Base-by-base conservation (phyloP, 2,888 invertebrate genomes). In the Catocala fraxini region DNA sequence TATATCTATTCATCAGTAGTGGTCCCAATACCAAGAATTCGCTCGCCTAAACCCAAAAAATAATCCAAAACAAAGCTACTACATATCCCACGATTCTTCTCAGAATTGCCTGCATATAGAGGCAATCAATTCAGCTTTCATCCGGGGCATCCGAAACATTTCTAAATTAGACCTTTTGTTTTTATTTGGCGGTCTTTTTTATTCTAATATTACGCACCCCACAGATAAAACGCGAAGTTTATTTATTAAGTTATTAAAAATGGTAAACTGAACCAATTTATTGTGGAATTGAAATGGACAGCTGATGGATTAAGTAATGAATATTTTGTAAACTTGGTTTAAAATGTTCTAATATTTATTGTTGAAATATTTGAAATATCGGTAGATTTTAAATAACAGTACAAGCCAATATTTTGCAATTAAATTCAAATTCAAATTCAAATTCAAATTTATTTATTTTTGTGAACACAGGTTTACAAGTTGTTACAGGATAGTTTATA, bases 161-260 rank as follows among this genome's bases (percentile, higher is more conserved):
- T 77, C 65, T 72, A 79, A 81, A 80, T 81, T 73, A 77, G 60
- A 70, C 66, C 73, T 77, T 80, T 79, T 80, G 75, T 79, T 64
- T 79, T 12, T 51, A 51, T 61, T 52, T 46, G 51, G 45, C 49
- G 52, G 48, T 46, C 62, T 64, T 75, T 77, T 80, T 71, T 77
- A 73, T 72, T 70, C 58, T 60, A 68, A 68, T 34, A 39, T 7
- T 52, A 33, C 80, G 62, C 75, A 77, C 81, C 74, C 51, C 47
- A 54, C 12, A 34, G n/a, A 51, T 56, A 61, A 47, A 49, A 63
- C 58, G 69, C 62, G 33, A 42, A 33, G 51, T 55, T 63, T 63
- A 15, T 52, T 56, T 34, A 61, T n/a, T 15, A 33, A 34, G 25
- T 53, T n/a, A 39, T 33, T 39, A 15, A 13, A 52, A 15, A 52